Base-by-base conservation (phyloP, 2,888 invertebrate genomes). In the Onchidella celtica region DNA sequence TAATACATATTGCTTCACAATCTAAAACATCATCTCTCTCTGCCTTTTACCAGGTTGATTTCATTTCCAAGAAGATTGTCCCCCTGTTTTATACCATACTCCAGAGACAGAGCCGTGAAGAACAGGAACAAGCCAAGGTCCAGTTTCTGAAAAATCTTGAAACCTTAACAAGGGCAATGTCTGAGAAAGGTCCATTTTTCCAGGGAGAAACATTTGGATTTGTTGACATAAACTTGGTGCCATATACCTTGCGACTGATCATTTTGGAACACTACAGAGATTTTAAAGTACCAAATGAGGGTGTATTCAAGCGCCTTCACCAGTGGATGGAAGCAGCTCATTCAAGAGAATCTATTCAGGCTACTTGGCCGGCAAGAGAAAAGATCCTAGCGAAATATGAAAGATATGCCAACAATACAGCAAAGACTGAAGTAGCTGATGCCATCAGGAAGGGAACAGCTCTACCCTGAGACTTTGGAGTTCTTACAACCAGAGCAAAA, bases 221-320 rank as follows among this genome's bases (percentile, higher is more conserved):
- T 82, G 87, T 86, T 9, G 90, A 90, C 74, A 88, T 90, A 11
- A 86, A 89, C 81, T 66, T 90, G 27, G 83, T 82, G 1, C 88
- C 90, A 0, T 88, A 85, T 66, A 83, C 85, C 3, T 47, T 85
- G 1, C 81, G 89, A 9, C 83, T 89, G 47, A 63, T 69, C 17
- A 69, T 87, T 36, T 59, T 90, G 36, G 74, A 85, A 61, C 85
- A 86, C 55, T 88, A 85, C 72, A 77, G 89, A 9, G 79, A 78
- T 9, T 89, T 90, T 69, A 75, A 83, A 63, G 57, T 88, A 6
- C 89, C 89, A 17, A 27, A 85, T 11, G 72, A 80, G 34, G 82
- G 68, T 1, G 77, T n/a, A 38, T 86, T 87, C 68, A 78, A 47
- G 6, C 74, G 84, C 2, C 79, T 84, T 17, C 77, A 84, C 4